A percentile compares a stretch with the other conserved stretches of the same genome.
These are phyloP conservation scores for Syritta pipiens DNA, from an alignment of 2,888 invertebrate species.

Conservation along the genomic window DNA sequence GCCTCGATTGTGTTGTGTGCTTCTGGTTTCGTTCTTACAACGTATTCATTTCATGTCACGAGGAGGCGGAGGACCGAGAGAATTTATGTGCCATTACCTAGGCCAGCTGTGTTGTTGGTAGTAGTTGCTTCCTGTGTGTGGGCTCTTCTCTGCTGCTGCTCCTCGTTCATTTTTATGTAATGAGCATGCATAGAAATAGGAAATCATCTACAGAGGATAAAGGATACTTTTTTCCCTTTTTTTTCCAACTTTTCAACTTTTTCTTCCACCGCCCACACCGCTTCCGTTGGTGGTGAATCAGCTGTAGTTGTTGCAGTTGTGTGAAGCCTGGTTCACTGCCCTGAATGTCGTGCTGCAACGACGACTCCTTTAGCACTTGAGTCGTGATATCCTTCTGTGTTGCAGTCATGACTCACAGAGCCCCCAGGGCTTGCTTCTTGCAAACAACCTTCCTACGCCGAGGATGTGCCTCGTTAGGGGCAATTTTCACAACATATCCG, in stretches of 20 bases:
- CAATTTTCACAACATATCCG: conserved; percentile 67
- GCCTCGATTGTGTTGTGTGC: conserved; percentile 30
- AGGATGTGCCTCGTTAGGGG: conserved; percentile 64
- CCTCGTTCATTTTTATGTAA: conserved; percentile 45
- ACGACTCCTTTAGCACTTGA: conserved; percentile 55
- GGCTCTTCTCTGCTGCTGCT: not conserved
- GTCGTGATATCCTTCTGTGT: conserved; percentile 57
- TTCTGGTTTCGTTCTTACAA: conserved; percentile 29
- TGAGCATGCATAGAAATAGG: conserved; percentile 64
- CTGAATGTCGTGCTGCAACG: conserved; percentile 50
- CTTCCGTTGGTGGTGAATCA: not conserved
- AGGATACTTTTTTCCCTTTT: conserved; percentile 26
- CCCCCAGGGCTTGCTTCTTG: conserved; percentile 31
- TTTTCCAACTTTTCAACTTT: conserved; percentile 16
- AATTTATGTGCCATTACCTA: conserved; percentile 69
- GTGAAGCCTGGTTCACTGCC: conserved; percentile 57
- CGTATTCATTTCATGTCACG: conserved; percentile 61
- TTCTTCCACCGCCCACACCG: conserved; percentile 8
- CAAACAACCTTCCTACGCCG: not conserved
- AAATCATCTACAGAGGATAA: conserved; percentile 50
- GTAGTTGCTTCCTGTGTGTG: conserved; percentile 12
- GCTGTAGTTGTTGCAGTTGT: conserved; percentile 13
- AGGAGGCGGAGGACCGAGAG: conserved; percentile 34
- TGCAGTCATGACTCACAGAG: conserved; percentile 48
- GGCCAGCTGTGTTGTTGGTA: too few species aligned